Conservation (phyloP, 2,797 vertebrate species). For the Lacerta viridis region DNA sequence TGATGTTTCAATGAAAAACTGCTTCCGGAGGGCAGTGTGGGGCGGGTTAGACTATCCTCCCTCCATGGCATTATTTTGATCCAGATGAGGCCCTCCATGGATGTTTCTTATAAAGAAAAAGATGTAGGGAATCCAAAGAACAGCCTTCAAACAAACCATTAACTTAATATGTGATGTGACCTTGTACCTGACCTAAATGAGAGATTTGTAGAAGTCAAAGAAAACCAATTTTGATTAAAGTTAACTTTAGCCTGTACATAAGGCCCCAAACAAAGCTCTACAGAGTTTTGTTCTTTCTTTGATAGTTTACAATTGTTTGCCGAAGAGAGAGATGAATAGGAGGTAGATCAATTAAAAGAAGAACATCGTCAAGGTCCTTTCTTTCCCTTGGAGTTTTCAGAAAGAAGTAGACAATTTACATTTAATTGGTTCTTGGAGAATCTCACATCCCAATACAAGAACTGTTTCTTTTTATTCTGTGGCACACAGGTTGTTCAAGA, state of each 20-base stretch:
- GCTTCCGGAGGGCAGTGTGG: too few relatives aligned
- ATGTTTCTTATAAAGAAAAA: not conserved
- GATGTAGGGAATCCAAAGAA: not conserved
- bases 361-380: not conserved
- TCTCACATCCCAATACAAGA: not conserved
- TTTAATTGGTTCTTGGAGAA: not conserved
- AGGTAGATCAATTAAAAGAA: conserved; percentile 4
- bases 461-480: conserved; percentile 11
- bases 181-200: not conserved
- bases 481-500: conserved; percentile 12
- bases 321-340: not conserved
- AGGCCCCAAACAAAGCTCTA: not conserved
- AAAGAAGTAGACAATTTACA: not conserved
- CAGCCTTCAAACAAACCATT: not conserved
- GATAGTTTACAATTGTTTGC: not conserved
- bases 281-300: not conserved
- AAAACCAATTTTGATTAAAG: not conserved
- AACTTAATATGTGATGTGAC: not conserved
- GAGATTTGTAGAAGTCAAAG: not conserved
- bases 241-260: not conserved
- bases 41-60: not conserved
- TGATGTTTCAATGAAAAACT: not conserved
- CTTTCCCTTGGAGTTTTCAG: not conserved
- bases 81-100: not conserved
- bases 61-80: not conserved